Evolutionary conservation across 2,888 invertebrate genomes (phyloP).

Genomic region (Apodemia mormo): DNA sequence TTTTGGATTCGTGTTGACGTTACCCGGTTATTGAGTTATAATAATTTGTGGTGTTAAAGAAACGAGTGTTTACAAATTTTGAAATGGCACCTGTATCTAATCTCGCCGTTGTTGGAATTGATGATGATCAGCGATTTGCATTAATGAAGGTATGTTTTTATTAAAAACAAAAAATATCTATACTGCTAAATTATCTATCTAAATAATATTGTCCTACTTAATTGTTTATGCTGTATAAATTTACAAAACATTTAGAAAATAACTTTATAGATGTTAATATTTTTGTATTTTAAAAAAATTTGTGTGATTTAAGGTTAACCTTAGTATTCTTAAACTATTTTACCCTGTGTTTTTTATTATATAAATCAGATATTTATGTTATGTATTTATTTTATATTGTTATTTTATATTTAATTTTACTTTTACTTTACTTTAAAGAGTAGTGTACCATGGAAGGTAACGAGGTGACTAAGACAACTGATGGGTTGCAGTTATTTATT

Average conservation of each 20-base stretch:
- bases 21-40: not conserved
- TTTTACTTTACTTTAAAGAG: too few relatives aligned
- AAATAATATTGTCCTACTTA: not conserved
- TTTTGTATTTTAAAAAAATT: not conserved
- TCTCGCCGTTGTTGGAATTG: slow-evolving; percentile 75
- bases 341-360: not conserved
- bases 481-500: too few relatives aligned
- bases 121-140: slow-evolving; percentile 88
- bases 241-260: not conserved
- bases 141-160: slow-evolving; percentile 86
- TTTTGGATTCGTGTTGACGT: not conserved
- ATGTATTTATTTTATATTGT: too few relatives aligned
- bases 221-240: not conserved
- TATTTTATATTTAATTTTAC: too few relatives aligned
- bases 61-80: slow-evolving; percentile 13
- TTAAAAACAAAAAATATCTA: not conserved
- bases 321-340: not conserved
- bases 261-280: not conserved
- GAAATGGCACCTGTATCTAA: slow-evolving; percentile 65
- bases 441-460: too few relatives aligned
- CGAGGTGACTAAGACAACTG: too few relatives aligned
- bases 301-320: not conserved
- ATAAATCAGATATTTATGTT: not conserved
- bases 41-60: slow-evolving; percentile 3
- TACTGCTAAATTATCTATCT: not conserved